phyloP scores from a whole-genome alignment of 2,888 invertebrate species.

The Chloroclystis v-ata region DNA sequence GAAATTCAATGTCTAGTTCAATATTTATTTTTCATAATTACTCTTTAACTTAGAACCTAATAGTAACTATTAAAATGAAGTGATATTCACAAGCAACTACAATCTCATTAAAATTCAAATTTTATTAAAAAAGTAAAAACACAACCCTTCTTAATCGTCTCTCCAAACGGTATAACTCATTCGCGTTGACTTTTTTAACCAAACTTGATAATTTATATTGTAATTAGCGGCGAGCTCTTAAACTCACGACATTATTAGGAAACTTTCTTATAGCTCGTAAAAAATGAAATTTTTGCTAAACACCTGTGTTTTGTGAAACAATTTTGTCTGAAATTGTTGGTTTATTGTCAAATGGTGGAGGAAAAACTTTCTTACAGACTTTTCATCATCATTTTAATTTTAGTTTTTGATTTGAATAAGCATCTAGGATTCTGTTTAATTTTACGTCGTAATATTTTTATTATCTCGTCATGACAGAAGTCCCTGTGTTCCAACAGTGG shows the following conservation, averaged over 20 bases:
- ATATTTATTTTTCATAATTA: too few relatives aligned
- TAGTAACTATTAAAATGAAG: neutral
- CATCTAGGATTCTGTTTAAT: too few relatives aligned
- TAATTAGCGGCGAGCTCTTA: constrained; percentile 70
- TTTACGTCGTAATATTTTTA: too few relatives aligned
- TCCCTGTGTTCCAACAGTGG: too few relatives aligned
- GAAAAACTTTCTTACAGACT: neutral
- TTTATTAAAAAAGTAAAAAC: neutral
- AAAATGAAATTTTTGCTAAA: constrained; percentile 58
- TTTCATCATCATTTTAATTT: too few relatives aligned
- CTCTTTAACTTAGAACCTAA: too few relatives aligned
- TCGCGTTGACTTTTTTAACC: constrained; percentile 58
- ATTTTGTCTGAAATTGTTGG: constrained; percentile 30
- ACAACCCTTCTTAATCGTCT: constrained; percentile 37
- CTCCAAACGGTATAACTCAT: constrained; percentile 59
- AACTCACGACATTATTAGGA: constrained; percentile 71
- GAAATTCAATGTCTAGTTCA: too few relatives aligned
- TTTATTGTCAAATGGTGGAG: constrained; percentile 27
- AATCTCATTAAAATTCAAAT: neutral
- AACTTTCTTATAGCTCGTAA: constrained; percentile 71
- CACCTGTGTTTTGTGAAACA: constrained; percentile 48
- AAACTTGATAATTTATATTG: constrained; percentile 75
- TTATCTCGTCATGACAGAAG: too few relatives aligned
- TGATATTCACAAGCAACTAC: neutral
- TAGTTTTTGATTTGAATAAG: neutral